These are phyloP conservation scores for Esox niger DNA, from an alignment of 2,113 vertebrate species.

Conservation along the genomic window DNA sequence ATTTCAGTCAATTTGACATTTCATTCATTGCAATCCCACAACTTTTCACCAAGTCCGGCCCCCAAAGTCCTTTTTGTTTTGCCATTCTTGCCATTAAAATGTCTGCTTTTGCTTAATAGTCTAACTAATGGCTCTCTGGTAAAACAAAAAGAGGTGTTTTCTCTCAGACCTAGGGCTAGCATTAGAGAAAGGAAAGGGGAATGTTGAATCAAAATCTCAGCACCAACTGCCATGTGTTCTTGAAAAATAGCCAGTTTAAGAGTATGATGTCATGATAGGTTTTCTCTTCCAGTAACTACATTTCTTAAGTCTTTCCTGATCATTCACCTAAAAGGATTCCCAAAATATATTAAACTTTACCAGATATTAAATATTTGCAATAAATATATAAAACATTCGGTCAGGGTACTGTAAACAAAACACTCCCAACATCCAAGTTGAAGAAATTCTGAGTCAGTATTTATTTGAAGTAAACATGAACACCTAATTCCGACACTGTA, in stretches of 20 bases:
- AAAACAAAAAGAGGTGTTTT: constrained; percentile 37
- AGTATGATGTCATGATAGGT: constrained; percentile 60
- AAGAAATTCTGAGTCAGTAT: background rate
- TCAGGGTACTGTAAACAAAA: background rate
- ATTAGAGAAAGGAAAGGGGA: constrained; percentile 9
- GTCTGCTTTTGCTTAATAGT: constrained; percentile 24
- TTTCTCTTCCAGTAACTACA: constrained; percentile 67
- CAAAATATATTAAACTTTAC: constrained; percentile 13
- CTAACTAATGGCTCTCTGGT: constrained; percentile 27
- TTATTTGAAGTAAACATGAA: background rate
- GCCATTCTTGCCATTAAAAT: background rate
- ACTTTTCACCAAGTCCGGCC: constrained; percentile 38
- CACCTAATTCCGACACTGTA: constrained; percentile 1
- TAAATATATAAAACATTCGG: constrained; percentile 17
- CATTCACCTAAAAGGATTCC: constrained; percentile 41
- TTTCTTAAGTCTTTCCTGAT: constrained; percentile 32
- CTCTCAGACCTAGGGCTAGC: constrained; percentile 33
- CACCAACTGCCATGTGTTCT: constrained; percentile 56
- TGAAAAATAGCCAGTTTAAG: constrained; percentile 68
- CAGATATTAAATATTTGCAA: constrained; percentile 33
- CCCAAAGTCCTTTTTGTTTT: constrained; percentile 15
- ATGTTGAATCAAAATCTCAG: constrained; percentile 40
- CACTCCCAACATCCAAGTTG: too few relatives aligned
- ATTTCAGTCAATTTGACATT: constrained; percentile 47
- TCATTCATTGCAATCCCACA: constrained; percentile 50